These are phyloP conservation scores for Ellobius talpinus DNA, from an alignment of 2,113 vertebrate genomes.

Conservation along the genomic window DNA sequence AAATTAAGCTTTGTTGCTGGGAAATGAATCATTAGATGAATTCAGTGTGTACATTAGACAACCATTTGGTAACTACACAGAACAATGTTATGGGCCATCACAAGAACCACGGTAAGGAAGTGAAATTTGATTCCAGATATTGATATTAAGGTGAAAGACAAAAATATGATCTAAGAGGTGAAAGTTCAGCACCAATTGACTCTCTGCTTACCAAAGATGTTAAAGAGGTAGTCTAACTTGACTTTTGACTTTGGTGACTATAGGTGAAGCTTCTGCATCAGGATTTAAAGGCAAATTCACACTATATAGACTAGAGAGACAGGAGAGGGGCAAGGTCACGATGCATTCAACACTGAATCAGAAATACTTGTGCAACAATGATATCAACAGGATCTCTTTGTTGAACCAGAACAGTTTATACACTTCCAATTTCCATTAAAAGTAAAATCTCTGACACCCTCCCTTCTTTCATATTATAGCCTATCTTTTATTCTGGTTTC, in stretches of 20 bases:
- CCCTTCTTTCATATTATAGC: background rate
- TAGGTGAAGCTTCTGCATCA: background rate
- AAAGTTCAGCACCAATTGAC: background rate
- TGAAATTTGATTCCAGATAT: background rate
- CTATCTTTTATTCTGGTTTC: background rate
- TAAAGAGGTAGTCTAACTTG: background rate
- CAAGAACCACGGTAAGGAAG: background rate
- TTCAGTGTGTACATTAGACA: background rate
- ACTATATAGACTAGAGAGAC: background rate
- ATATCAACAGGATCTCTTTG: background rate
- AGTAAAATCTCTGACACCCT: background rate
- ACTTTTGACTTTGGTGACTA: background rate
- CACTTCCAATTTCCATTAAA: background rate
- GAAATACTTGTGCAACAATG: background rate
- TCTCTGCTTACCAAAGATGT: background rate
- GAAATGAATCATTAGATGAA: background rate
- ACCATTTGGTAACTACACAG: background rate
- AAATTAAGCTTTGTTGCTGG: background rate
- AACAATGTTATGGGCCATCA: background rate
- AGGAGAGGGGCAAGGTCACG: background rate
- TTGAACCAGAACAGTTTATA: background rate
- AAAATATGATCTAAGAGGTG: background rate
- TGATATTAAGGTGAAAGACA: no score
- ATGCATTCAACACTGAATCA: background rate
- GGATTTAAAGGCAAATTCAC: background rate